These are phyloP conservation scores for Metacarcinus magister DNA, from an alignment of 2,888 invertebrate species.

Conservation along the genomic window DNA sequence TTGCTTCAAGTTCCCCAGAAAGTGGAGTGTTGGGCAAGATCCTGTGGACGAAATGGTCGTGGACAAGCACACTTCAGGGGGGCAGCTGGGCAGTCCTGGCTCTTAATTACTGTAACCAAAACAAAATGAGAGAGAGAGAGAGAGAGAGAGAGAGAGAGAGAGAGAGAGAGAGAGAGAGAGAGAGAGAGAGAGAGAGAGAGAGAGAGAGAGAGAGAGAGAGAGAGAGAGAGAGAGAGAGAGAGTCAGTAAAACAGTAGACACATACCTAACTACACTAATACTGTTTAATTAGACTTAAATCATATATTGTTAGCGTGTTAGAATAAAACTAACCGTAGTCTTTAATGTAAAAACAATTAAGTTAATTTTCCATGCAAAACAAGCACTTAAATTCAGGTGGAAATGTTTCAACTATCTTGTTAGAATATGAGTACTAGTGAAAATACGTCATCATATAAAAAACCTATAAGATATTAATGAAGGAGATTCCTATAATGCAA, in stretches of 20 bases:
- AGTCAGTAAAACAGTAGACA: neutral
- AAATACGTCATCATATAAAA: no score
- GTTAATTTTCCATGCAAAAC: neutral
- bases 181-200: slow-evolving; percentile 6
- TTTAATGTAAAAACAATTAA: no score
- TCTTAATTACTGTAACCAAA: slow-evolving; percentile 11
- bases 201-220: neutral
- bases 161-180: slow-evolving; percentile 38
- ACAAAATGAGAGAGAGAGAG: neutral
- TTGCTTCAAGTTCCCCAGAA: neutral
- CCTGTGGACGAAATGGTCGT: neutral
- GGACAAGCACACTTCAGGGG: neutral
- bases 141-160: neutral
- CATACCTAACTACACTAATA: neutral
- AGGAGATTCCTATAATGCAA: no score
- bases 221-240: neutral
- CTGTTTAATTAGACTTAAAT: neutral
- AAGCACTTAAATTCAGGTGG: neutral
- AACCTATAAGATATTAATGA: no score
- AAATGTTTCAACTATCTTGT: neutral
- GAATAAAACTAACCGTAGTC: neutral
- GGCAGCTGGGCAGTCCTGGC: neutral
- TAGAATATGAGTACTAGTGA: no score
- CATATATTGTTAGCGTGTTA: neutral
- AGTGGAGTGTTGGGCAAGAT: neutral